Percentiles rank a stretch among this genome's conserved stretches.
These are phyloP conservation scores for Tenthredo mesomela DNA, from an alignment of 2,888 invertebrate species.

Conservation along the genomic window DNA sequence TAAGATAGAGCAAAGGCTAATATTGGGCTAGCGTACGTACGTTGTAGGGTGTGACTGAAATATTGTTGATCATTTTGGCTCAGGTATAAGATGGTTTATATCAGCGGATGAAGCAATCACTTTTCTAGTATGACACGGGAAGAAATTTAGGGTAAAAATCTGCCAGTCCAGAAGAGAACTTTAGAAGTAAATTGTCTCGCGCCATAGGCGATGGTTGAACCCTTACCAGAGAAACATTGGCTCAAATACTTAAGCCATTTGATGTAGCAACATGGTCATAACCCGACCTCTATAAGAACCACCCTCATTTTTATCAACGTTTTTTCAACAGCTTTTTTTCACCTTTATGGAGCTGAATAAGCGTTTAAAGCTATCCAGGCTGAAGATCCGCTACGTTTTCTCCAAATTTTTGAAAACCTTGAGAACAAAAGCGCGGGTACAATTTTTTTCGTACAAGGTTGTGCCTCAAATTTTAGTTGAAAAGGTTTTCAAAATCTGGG, in stretches of 20 bases:
- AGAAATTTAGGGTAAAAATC: not conserved
- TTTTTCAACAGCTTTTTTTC: not conserved
- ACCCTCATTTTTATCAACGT: not conserved
- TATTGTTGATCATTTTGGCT: constrained; percentile 5
- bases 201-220: not conserved
- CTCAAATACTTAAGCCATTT: constrained; percentile 3
- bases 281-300: not conserved
- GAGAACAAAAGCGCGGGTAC: not conserved
- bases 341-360: not conserved
- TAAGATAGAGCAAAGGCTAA: constrained; percentile 36
- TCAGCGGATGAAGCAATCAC: not conserved
- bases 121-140: not conserved
- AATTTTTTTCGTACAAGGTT: not conserved
- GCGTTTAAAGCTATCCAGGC: not conserved
- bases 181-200: not conserved
- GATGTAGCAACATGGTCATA: not conserved
- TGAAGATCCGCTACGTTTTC: not conserved
- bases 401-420: not conserved
- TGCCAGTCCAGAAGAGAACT: not conserved
- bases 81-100: not conserved
- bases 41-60: not conserved
- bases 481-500: not conserved
- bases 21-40: constrained; percentile 2
- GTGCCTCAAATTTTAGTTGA: not conserved
- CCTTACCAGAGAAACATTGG: constrained; percentile 2